phyloP scores from a whole-genome alignment of 2,888 invertebrate species.

The Acleris sparsana region DNA sequence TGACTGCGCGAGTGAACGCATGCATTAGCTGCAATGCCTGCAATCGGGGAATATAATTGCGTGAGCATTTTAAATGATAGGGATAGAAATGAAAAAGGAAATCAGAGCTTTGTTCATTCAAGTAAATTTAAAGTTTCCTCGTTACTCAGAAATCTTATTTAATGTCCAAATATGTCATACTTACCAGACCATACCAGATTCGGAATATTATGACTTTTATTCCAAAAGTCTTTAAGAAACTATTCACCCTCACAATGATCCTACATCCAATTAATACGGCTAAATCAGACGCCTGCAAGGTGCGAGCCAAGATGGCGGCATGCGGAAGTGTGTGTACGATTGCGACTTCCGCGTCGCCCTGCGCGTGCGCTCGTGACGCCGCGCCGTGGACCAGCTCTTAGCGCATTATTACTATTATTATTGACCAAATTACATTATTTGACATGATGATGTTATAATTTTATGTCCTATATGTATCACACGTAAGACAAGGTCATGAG shows the following conservation, averaged over 20 bases:
- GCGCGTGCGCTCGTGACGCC: constrained; percentile 73
- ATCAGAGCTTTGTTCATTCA: too few species aligned
- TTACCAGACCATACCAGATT: too few species aligned
- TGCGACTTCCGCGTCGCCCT: constrained; percentile 79
- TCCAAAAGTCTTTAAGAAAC: neutral
- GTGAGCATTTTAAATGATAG: constrained; percentile 8
- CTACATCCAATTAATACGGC: constrained; percentile 41
- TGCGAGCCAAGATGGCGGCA: constrained; percentile 79
- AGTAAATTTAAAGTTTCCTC: too few species aligned
- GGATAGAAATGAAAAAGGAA: neutral
- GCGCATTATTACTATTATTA: constrained; percentile 24
- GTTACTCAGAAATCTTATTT: too few species aligned
- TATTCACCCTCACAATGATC: constrained; percentile 38
- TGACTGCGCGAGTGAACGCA: constrained; percentile 48
- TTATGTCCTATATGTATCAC: neutral
- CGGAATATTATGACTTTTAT: too few species aligned
- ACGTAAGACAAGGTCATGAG: too few species aligned
- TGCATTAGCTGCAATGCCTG: constrained; percentile 29
- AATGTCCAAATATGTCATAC: too few species aligned
- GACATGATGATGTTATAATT: constrained; percentile 18
- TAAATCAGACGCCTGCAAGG: constrained; percentile 55
- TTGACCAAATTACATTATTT: constrained; percentile 19
- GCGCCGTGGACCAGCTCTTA: constrained; percentile 46
- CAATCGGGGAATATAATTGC: constrained; percentile 4
- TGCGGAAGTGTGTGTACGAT: constrained; percentile 76